Evolutionary conservation across 2,888 invertebrate genomes (phyloP), one percentile per base, ranked within the genome.

Genomic region (Nomada lathburiana): DNA sequence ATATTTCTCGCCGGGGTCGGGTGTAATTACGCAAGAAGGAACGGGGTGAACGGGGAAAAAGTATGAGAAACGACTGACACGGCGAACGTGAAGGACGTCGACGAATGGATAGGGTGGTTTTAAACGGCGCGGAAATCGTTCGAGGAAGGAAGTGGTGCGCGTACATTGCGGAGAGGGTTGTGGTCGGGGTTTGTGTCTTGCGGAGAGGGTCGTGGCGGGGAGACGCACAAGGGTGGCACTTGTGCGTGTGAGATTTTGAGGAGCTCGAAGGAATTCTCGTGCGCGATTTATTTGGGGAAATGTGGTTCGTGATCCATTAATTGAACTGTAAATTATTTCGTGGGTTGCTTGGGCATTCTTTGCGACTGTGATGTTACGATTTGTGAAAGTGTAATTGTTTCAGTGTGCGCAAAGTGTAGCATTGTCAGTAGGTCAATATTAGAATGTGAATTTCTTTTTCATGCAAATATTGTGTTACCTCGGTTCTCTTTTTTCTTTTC

Each of bases 1-100:
- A 36, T 53, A 36, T 67, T 55, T 53, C 53, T 53, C 36, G 11
- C 57, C 52, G n/a, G 16, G 23, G 10, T 68, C 50, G 29, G 16
- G 20, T n/a, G 10, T 68, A 68, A 68, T 64, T 63, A 26, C 42
- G 44, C 44, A 57, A 57, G 44, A 16, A 59, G 18, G 36, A 42
- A 13, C 20, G n/a, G 47, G 23, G n/a, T 44, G 47, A 44, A 47
- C 7, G 20, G 7, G 11, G 13, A 11, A 10, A 18, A 26, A 44
- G 36, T 7, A 16, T 36, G 67, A 20, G 7, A 53, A 52, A 67
- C n/a, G 52, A 18, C 16, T n/a, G 52, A 67, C 23, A 10, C 4
- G 26, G 20, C 7, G 26, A 13, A 29, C n/a, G n/a, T 47, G 53
- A 16, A 60, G 36, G 18, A 10, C 36, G 60, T 36, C 36, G 36